Evolutionary conservation across 2,797 vertebrate genomes (phyloP).

Genomic region (Crax fasciolata): DNA sequence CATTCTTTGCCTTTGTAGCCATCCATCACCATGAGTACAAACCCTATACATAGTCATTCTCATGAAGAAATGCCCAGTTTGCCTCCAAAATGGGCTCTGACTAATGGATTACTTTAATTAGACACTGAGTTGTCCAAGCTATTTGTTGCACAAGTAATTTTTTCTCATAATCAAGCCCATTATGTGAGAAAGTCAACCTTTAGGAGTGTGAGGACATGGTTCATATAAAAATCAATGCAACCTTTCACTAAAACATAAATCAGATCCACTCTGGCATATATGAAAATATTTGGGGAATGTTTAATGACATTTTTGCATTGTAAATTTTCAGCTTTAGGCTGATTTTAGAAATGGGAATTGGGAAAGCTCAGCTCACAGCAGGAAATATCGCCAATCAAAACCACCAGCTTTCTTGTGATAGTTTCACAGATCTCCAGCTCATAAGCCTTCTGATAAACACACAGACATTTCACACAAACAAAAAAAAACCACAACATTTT

Average conservation of each 20-base stretch:
- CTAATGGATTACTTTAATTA: background rate
- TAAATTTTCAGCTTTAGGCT: background rate
- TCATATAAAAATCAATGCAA: constrained; percentile 50
- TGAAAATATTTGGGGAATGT: constrained; percentile 61
- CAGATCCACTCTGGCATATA: background rate
- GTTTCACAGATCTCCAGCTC: background rate
- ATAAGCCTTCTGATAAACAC: background rate
- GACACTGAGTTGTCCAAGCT: background rate
- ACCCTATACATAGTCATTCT: background rate
- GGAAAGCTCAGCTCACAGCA: background rate
- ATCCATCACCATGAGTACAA: background rate
- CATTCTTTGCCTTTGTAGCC: background rate
- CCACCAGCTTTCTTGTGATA: background rate
- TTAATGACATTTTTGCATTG: constrained; percentile 54
- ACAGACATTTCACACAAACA: background rate
- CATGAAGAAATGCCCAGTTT: background rate
- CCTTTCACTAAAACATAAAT: constrained; percentile 54
- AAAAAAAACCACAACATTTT: background rate
- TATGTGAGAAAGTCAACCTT: constrained; percentile 19
- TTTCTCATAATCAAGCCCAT: constrained; percentile 10
- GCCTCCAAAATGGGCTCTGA: background rate
- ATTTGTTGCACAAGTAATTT: background rate
- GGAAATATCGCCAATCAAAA: background rate
- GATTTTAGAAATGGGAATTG: constrained; percentile 36
- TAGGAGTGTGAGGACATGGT: background rate